Percentiles rank a stretch among this genome's conserved stretches.
Conservation (phyloP, 2,888 invertebrate genomes). For the Agrochola lota region DNA sequence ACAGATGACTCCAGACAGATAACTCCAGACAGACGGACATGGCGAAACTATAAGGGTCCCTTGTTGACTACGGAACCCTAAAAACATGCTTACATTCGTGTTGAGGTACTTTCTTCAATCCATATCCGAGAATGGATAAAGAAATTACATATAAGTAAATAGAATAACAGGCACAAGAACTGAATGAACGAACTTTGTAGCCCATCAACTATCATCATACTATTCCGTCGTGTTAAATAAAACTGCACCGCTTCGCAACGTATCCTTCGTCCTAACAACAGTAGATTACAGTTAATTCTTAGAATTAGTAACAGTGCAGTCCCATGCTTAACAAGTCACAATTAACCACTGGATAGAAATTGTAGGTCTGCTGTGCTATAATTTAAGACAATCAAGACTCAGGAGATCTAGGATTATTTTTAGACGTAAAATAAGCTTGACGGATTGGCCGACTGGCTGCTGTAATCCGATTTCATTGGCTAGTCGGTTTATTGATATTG, state of each 20-base stretch:
- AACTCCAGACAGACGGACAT: no score
- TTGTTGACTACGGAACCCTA: no score
- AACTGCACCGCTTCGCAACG: conserved; percentile 19
- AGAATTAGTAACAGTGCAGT: conserved; percentile 43
- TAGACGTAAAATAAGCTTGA: conserved; percentile 14
- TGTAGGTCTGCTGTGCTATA: conserved; percentile 42
- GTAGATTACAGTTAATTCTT: conserved; percentile 49
- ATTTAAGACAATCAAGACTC: conserved; percentile 57
- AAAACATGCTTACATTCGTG: neutral
- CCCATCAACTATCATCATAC: neutral
- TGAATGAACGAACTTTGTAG: neutral
- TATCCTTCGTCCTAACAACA: conserved; percentile 12
- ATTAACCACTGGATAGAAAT: conserved; percentile 67
- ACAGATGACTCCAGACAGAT: no score
- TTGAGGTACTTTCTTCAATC: neutral
- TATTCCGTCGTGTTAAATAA: neutral
- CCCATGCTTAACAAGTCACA: conserved; percentile 55
- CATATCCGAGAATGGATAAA: neutral
- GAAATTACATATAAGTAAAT: neutral
- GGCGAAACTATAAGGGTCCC: no score
- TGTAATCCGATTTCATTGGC: conserved; percentile 19
- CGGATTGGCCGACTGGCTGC: conserved; percentile 33
- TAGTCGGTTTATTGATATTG: conserved; percentile 15
- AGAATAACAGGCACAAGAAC: neutral
- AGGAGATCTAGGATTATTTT: conserved; percentile 20